Percentiles rank a stretch among this genome's conserved stretches.
Evolutionary conservation across 2,797 vertebrate species (phyloP).

Genomic region (Poeciliopsis turneri): DNA sequence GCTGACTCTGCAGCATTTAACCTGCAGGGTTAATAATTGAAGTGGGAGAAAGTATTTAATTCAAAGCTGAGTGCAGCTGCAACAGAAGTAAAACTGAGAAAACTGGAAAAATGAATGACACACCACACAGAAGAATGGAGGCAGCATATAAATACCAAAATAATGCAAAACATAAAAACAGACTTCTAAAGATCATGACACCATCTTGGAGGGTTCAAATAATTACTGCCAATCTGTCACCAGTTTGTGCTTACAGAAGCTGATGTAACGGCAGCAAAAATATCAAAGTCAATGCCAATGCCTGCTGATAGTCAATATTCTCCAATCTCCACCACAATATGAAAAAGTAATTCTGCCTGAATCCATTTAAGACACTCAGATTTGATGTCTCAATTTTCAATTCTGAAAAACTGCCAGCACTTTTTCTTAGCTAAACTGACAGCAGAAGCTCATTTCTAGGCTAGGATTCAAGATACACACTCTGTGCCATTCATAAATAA

Average conservation of each 20-base stretch:
- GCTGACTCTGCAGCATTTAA: background rate
- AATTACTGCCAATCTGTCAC: background rate
- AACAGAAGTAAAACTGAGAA: background rate
- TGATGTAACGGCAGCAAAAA: conserved; percentile 14
- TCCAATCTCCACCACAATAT: background rate
- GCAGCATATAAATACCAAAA: background rate
- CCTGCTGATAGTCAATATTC: conserved; percentile 21
- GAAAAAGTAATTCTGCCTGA: conserved; percentile 28
- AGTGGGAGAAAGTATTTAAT: background rate
- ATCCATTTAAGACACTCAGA: conserved; percentile 30
- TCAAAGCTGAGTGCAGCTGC: background rate
- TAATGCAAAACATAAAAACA: background rate
- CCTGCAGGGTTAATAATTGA: background rate
- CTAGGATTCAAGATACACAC: conserved; percentile 7
- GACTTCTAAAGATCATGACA: background rate
- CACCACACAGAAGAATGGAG: background rate
- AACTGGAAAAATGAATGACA: background rate
- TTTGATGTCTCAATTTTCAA: conserved; percentile 41
- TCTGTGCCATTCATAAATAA: conserved; percentile 44
- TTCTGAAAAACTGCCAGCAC: conserved; percentile 22
- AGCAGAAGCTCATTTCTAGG: conserved; percentile 30
- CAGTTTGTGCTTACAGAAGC: background rate
- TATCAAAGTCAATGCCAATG: conserved; percentile 6
- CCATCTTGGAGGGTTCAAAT: conserved; percentile 4
- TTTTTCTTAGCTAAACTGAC: conserved; percentile 29